Evolutionary conservation across 2,797 vertebrate genomes (phyloP).

Genomic region (Chromobotia macracanthus): DNA sequence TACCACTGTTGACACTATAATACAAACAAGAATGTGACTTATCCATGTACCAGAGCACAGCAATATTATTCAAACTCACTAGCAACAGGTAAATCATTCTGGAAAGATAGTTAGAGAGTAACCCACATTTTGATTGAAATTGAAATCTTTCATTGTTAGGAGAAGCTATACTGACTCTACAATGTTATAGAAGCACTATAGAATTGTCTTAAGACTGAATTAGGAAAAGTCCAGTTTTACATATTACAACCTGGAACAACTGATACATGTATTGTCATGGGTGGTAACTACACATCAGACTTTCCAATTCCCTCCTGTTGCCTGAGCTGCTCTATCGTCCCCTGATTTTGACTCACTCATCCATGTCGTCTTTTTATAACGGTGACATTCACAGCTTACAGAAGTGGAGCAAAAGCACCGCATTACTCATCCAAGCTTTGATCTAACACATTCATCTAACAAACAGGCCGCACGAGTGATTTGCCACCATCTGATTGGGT

Average conservation of each 20-base stretch:
- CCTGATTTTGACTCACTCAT: slow-evolving; percentile 61
- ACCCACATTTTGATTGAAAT: background rate
- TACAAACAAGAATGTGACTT: slow-evolving; percentile 53
- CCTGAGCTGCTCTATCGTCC: slow-evolving; percentile 40
- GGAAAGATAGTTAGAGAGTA: background rate
- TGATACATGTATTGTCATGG: slow-evolving; percentile 50
- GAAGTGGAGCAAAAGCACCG: slow-evolving; percentile 49
- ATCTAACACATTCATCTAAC: slow-evolving; percentile 68
- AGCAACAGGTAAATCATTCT: slow-evolving; percentile 6
- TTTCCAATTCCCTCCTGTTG: slow-evolving; percentile 48
- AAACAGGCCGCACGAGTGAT: slow-evolving; percentile 65
- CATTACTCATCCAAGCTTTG: slow-evolving; percentile 59
- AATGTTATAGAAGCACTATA: no score
- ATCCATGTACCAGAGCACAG: slow-evolving; percentile 41
- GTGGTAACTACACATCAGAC: slow-evolving; percentile 39
- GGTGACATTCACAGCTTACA: slow-evolving; percentile 38
- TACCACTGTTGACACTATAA: slow-evolving; percentile 45
- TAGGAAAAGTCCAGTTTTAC: slow-evolving; percentile 19
- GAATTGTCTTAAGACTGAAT: background rate
- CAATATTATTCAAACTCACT: slow-evolving; percentile 44
- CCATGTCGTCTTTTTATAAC: slow-evolving; percentile 60
- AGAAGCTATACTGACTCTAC: no score
- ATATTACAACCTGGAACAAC: slow-evolving; percentile 43
- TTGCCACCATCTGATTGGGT: slow-evolving; percentile 71
- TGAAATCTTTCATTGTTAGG: no score